These are phyloP conservation scores for Limnephilus rhombicus DNA, from an alignment of 2,888 invertebrate genomes.

Conservation along the genomic window DNA sequence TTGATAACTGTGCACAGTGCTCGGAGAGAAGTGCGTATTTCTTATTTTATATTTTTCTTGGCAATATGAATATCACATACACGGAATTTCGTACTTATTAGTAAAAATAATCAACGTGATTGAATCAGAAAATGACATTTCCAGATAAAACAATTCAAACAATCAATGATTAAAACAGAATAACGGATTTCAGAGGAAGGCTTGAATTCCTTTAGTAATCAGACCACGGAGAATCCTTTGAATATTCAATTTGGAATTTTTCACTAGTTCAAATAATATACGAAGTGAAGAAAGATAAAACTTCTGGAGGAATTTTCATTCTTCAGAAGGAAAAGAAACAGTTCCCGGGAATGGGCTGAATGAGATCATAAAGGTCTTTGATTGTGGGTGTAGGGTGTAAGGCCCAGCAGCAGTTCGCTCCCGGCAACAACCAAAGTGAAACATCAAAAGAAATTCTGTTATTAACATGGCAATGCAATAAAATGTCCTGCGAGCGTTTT, in stretches of 20 bases:
- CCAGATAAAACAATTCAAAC: neutral
- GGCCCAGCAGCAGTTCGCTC: constrained; percentile 3
- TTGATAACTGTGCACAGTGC: neutral
- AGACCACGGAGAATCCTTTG: neutral
- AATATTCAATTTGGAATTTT: constrained; percentile 6
- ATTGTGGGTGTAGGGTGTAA: constrained; percentile 29
- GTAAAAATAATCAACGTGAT: neutral
- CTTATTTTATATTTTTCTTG: neutral
- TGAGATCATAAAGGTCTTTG: constrained; percentile 35
- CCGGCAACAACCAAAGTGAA: constrained; percentile 26
- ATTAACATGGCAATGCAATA: constrained; percentile 50
- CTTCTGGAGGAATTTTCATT: constrained; percentile 38
- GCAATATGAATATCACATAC: neutral
- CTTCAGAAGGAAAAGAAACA: constrained; percentile 23
- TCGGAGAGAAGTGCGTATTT: neutral
- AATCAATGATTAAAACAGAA: neutral
- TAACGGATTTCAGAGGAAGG: neutral
- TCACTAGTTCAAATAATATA: constrained; percentile 8
- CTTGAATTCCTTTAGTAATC: neutral
- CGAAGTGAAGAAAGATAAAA: constrained; percentile 20
- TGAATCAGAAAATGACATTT: neutral
- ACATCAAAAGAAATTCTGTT: constrained; percentile 52
- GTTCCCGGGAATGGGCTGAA: constrained; percentile 44
- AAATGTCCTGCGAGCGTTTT: constrained; percentile 37
- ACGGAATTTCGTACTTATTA: neutral